Evolutionary conservation across 2,888 invertebrate species (phyloP).

Genomic region (Phorcus lineatus): DNA sequence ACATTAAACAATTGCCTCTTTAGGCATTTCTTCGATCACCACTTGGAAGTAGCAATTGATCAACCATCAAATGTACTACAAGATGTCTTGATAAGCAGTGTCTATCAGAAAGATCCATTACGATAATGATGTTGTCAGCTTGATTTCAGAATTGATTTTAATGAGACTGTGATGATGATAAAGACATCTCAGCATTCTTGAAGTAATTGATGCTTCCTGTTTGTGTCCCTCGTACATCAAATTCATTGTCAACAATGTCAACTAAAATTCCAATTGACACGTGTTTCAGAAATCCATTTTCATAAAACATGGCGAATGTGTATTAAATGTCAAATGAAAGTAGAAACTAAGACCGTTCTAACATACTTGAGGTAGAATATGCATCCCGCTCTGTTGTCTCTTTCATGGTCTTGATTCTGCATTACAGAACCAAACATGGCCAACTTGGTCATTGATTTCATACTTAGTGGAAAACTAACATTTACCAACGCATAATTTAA

Average conservation of each 20-base stretch:
- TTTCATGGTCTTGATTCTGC: no score
- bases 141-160: not conserved
- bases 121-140: slow-evolving; percentile 17
- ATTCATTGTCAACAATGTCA: slow-evolving; percentile 3
- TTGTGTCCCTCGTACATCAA: not conserved
- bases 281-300: no score
- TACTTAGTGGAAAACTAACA: no score
- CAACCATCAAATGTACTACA: not conserved
- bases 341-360: no score
- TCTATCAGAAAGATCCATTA: slow-evolving; percentile 16
- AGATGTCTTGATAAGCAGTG: not conserved
- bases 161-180: not conserved
- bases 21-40: not conserved
- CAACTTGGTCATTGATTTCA: no score
- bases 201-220: not conserved
- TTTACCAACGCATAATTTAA: no score
- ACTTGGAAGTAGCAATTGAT: not conserved
- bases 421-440: no score
- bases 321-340: no score
- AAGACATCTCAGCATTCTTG: not conserved
- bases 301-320: no score
- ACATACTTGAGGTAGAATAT: no score
- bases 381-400: no score
- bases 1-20: not conserved
- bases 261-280: not conserved